Base-by-base conservation (phyloP, 2,797 vertebrate genomes). In the Gambusia yucatana region DNA sequence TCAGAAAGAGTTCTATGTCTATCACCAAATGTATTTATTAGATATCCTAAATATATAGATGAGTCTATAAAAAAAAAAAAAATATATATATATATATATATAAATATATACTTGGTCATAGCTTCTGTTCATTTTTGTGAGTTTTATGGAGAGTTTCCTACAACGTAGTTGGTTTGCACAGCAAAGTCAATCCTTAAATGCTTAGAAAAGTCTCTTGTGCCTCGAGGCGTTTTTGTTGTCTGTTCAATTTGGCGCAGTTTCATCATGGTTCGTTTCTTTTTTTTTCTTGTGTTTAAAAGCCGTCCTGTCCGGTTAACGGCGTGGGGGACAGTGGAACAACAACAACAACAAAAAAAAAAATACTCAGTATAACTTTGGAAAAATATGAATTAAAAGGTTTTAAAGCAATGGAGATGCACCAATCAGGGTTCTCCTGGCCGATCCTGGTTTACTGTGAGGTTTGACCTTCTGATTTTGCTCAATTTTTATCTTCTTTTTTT, bases 21-120 rank as follows among this genome's bases (percentile, higher is more conserved):
- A 95, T 91, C 85, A 90, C 88, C 89, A 93, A 94, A 95, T 94
- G 93, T 96, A 95, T 96, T 96, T 96, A 96, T 96, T 96, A 96
- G 94, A 95, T 95, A 91, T 94, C 87, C 87, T 91, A 87, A 91
- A 93, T 92, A 91, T 94, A 95, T 93, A 93, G 89, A 95, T 90
- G 84, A 88, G 91, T 90, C 93, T 90, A 92, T 90, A 87, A 90
- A 91, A 78, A 81, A 46, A 44, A 46, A 2, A 11, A 46, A 13
- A 16, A 46, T 14, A 44, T 46, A 47, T 47, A 47, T 16, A 47
- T 4, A 46, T 0, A 46, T 10, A 43, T 10, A 47, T 46, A 47
- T 22, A 47, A 16, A 50, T 50, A 93, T 67, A 81, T 95, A 95
- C 95, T 95, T 94, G 94, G 94, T 95, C 84, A 82, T 93, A 92